Base-by-base conservation (phyloP, 2,888 invertebrate species). In the Lypha dubia region DNA sequence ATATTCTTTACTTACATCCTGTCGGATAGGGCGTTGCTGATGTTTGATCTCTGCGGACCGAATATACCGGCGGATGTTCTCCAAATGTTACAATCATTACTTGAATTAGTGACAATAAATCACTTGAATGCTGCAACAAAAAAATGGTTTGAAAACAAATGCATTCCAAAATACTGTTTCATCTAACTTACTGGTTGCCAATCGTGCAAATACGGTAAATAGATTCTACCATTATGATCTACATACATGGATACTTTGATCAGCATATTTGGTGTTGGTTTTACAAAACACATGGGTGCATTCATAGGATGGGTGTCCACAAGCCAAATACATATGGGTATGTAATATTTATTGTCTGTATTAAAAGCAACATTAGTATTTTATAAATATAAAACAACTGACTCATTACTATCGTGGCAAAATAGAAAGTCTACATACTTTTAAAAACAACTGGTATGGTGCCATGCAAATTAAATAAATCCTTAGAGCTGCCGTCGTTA, bases 291-390 rank as follows among this genome's bases (percentile, higher is more conserved):
- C 93, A 99, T 95, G 0, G 99, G 99, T 44, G 99, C 98, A 93
- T 98, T 97, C 91, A 96, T 95, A 0, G 99, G 99, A 94, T 99
- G 98, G 5, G 98, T 98, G 90, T 99, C 98, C 95, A 98, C 96
- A 67, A 99, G 91, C 97, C 98, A 99, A 89, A 99, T 96, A 90
- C 97, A 96, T 51, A 99, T 95, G 15, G 99, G 99, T 92, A 99
- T 99, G 93, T 99, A 98, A 93, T 99, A 99, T 60, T 94, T 94
- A 80, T 94, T 93, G 81, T 95, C 96, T 96, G 89, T 58, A 88
- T 89, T 22, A 11, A 60, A 11, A 58, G 22, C 49, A 11, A n/a
- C 8, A 22, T 11, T 38, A 20, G 17, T 35, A 24, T n/a, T 20
- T 24, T 32, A 35, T 35, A 6, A 6, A 63, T 44, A 56, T 5